phyloP scores from a whole-genome alignment of 2,113 vertebrate species.

The Pluvialis apricaria region DNA sequence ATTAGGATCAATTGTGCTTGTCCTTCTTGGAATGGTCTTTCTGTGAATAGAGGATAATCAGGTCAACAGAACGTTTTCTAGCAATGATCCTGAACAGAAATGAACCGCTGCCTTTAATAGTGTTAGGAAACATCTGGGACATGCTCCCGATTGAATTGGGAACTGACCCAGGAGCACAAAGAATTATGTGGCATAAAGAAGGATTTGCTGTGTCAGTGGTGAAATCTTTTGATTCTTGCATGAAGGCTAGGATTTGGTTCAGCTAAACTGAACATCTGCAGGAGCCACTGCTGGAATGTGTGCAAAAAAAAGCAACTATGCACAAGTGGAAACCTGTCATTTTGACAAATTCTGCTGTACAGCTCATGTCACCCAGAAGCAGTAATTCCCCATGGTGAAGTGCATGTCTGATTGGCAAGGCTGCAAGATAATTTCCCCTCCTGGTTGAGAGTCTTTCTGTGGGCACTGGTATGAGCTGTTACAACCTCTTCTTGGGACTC shows the following conservation, averaged over 20 bases:
- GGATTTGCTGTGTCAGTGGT: not conserved
- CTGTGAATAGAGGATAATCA: not conserved
- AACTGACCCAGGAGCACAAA: not conserved
- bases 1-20: not conserved
- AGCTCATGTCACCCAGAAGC: not conserved
- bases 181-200: not conserved
- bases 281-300: not conserved
- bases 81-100: not conserved
- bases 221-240: not conserved
- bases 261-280: not conserved
- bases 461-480: not conserved
- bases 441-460: not conserved
- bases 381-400: not conserved
- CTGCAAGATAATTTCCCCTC: not conserved
- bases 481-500: rapidly evolving
- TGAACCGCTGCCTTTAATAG: not conserved
- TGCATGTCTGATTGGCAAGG: not conserved
- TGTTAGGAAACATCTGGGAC: not conserved
- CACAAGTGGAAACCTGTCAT: not conserved
- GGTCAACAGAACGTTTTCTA: not conserved
- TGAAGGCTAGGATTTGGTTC: not conserved
- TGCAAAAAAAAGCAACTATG: not conserved
- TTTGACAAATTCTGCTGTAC: not conserved
- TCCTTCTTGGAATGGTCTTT: not conserved
- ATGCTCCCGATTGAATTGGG: not conserved